A percentile compares a stretch with the other conserved stretches of the same genome.
phyloP scores from a whole-genome alignment of 1,140 invertebrate species.

The Drosophila micromelanica region DNA sequence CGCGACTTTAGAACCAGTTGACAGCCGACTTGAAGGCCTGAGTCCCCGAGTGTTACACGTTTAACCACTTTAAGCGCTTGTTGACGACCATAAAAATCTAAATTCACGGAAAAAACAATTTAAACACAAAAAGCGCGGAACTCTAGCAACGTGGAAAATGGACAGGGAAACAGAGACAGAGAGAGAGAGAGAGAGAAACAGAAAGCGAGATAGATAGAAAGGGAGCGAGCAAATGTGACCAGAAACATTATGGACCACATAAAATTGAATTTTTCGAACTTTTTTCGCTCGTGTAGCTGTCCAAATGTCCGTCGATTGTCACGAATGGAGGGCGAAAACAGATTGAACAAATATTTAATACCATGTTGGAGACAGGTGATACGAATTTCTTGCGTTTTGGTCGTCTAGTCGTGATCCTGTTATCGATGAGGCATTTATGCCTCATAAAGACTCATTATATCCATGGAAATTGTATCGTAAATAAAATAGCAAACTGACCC shows the following conservation, averaged over 20 bases:
- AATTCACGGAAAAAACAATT: slow-evolving; percentile 34
- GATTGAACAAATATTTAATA: slow-evolving; percentile 38
- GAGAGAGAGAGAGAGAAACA: background rate
- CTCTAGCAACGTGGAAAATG: slow-evolving; percentile 12
- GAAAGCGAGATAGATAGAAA: background rate
- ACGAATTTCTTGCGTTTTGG: slow-evolving; percentile 26
- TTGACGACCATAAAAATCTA: slow-evolving; percentile 52
- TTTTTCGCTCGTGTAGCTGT: slow-evolving; percentile 5
- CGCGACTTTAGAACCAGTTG: slow-evolving; percentile 38
- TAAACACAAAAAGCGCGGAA: slow-evolving; percentile 15
- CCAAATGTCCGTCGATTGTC: slow-evolving; percentile 28
- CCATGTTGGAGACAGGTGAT: slow-evolving; percentile 32
- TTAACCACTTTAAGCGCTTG: slow-evolving; percentile 52
- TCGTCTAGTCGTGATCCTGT: slow-evolving; percentile 10
- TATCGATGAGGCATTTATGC: slow-evolving; percentile 21
- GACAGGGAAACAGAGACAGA: background rate
- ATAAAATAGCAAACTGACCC: slow-evolving; percentile 11
- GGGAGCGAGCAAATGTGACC: slow-evolving; percentile 1
- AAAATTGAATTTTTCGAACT: slow-evolving; percentile 30
- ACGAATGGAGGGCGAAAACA: slow-evolving; percentile 22
- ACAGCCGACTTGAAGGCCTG: slow-evolving; percentile 31
- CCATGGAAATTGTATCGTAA: slow-evolving; percentile 21
- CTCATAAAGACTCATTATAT: slow-evolving; percentile 44
- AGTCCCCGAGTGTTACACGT: slow-evolving; percentile 29
- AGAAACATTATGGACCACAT: slow-evolving; percentile 32